Evolutionary conservation across 2,113 vertebrate genomes (phyloP).

Genomic region (Microcebus ravelobensis): DNA sequence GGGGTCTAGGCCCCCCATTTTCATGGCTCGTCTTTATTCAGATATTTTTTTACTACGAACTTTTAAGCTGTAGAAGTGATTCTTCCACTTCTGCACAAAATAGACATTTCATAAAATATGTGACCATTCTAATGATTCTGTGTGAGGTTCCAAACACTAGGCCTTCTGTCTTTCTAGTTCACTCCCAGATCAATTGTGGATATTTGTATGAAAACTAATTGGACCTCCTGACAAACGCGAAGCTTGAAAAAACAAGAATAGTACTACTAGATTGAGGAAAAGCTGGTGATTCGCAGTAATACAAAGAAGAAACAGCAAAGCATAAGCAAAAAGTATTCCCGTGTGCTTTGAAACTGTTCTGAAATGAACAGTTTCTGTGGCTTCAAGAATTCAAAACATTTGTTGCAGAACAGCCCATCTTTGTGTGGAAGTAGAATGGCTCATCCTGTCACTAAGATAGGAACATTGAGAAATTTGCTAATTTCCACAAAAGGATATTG

Average conservation of each 20-base stretch:
- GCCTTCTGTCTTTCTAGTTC: not conserved
- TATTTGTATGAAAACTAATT: not conserved
- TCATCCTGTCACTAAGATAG: not conserved
- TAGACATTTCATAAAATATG: not conserved
- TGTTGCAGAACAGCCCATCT: not conserved
- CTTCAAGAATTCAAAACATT: not conserved
- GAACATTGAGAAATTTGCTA: not conserved
- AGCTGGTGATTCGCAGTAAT: not conserved
- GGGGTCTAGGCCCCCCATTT: not conserved
- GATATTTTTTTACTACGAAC: not conserved
- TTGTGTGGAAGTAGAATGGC: not conserved
- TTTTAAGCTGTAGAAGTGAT: not conserved
- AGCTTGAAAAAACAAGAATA: not conserved
- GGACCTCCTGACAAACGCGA: not conserved
- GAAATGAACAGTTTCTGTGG: not conserved
- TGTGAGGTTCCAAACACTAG: not conserved
- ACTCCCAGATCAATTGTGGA: not conserved
- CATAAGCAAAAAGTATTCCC: not conserved
- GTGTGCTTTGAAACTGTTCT: constrained; percentile 1
- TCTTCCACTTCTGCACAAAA: not conserved
- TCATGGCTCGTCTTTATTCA: not conserved
- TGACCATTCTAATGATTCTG: not conserved
- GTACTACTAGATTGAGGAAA: not conserved
- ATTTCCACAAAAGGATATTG: not conserved
- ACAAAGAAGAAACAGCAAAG: not conserved